Evolutionary conservation across 2,888 invertebrate species (phyloP), one percentile per base, ranked within the genome.

Genomic region (Bombylius discolor): DNA sequence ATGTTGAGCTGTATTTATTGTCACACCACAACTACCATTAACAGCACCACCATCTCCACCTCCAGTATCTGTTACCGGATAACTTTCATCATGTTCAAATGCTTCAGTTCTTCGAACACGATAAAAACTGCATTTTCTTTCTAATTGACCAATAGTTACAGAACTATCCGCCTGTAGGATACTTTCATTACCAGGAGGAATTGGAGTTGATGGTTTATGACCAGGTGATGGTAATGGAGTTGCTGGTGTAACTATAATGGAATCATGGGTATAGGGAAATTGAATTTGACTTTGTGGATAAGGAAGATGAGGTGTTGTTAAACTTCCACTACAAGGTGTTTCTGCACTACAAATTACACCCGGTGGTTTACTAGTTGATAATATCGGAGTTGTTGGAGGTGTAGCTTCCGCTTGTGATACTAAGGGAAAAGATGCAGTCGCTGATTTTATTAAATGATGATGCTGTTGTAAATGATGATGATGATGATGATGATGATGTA

Each of bases 211-310:
- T 7, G 50, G 36, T 36, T 51, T 48, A 58, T 72, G 74, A 23
- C 73, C 72, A n/a, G 74, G 74, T 60, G 74, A 74, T 55, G 73
- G 70, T 63, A 70, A 68, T 58, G 74, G 74, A 58, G 74, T 74
- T 62, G 74, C 74, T 61, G 74, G 73, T 63, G 73, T 74, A 59
- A 74, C 68, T 62, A 73, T 73, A 58, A 74, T 73, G 51, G 70
- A 62, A 64, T 74, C 74, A 59, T 70, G 70, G 52, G 63, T 62
- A 47, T 61, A 52, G 12, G 60, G 61, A 23, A 60, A 58, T 51
- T 60, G 61, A 33, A 60, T 58, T 34, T 59, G 61, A 32, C 53
- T 8, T 12, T 8, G 7, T 33, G 53, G 54, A 42, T 53, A 51
- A 12, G 52, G 48, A 47, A 54, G 56, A 47, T 48, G 52, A 6